Conservation (phyloP, 2,113 vertebrate species). For the Menidia beryllina region DNA sequence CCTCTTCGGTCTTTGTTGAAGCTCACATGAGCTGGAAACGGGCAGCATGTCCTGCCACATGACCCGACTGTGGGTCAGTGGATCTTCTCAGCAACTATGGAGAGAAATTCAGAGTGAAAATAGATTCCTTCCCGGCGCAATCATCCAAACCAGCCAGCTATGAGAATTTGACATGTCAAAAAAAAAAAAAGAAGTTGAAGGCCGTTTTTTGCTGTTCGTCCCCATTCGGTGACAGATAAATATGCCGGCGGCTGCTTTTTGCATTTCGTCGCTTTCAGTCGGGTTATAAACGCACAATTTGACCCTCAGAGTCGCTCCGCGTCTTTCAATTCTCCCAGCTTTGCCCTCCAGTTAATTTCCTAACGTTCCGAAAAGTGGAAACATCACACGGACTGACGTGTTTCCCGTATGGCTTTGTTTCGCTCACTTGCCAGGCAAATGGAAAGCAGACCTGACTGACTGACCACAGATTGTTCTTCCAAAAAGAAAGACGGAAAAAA, state of each 20-base stretch:
- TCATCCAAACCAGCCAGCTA: slow-evolving; percentile 13
- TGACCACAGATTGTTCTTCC: slow-evolving; percentile 69
- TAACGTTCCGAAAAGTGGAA: slow-evolving; percentile 58
- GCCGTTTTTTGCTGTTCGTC: slow-evolving; percentile 38
- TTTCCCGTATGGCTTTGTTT: slow-evolving; percentile 63
- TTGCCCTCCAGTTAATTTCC: slow-evolving; percentile 44
- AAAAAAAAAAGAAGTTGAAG: slow-evolving; percentile 51
- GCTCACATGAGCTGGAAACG: neutral
- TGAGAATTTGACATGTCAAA: slow-evolving; percentile 43
- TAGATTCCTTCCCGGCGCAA: slow-evolving; percentile 21
- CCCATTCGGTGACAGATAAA: slow-evolving; percentile 28
- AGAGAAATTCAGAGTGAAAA: neutral
- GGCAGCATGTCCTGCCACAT: neutral
- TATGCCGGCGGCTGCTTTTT: slow-evolving; percentile 30
- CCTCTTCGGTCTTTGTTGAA: neutral
- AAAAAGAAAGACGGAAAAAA: neutral
- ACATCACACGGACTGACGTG: slow-evolving; percentile 52
- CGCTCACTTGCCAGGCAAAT: slow-evolving; percentile 62
- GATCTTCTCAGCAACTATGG: neutral
- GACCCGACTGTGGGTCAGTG: neutral
- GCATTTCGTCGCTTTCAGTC: slow-evolving; percentile 21
- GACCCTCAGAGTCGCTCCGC: neutral
- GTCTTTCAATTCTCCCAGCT: slow-evolving; percentile 27
- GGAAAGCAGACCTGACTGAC: slow-evolving; percentile 62
- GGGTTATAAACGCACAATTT: slow-evolving; percentile 13